Conservation (phyloP, 2,888 invertebrate genomes). For the Drosophila cracens region DNA sequence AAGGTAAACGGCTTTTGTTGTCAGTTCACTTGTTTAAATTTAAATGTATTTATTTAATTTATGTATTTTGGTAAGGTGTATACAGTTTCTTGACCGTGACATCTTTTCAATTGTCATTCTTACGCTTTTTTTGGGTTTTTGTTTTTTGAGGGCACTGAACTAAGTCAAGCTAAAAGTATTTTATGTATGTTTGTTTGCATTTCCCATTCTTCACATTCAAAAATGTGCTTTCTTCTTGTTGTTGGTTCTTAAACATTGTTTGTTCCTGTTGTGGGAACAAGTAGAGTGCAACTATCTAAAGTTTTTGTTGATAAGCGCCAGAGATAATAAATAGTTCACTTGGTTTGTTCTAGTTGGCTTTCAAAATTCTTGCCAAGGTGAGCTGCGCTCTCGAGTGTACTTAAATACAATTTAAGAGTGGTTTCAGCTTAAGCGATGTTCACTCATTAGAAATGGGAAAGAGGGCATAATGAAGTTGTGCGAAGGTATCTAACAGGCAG, state of each 20-base stretch:
- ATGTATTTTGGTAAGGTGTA: constrained; percentile 59
- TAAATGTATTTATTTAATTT: constrained; percentile 60
- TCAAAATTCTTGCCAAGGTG: constrained; percentile 3
- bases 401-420: constrained; percentile 3
- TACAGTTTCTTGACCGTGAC: constrained; percentile 66
- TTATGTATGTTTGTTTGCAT: constrained; percentile 1
- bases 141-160: constrained; percentile 54
- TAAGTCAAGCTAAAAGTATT: constrained; percentile 3
- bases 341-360: constrained; percentile 4
- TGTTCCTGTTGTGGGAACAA: constrained; percentile 8
- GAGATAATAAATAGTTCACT: constrained; percentile 27
- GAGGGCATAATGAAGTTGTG: neutral
- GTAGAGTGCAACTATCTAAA: constrained; percentile 33
- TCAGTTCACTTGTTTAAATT: constrained; percentile 48
- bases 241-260: constrained; percentile 13
- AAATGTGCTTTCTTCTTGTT: constrained; percentile 22
- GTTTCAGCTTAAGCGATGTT: neutral
- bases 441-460: neutral
- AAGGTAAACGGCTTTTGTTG: constrained; percentile 61
- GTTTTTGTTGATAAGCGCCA: constrained; percentile 19
- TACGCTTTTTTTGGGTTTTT: neutral
- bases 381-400: neutral
- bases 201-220: constrained; percentile 17
- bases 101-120: constrained; percentile 50
- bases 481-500: neutral